Percentiles rank a stretch among this genome's conserved stretches.
These are phyloP conservation scores for Cyphomyrus plagiostoma DNA, from an alignment of 2,113 vertebrate genomes.

Conservation along the genomic window DNA sequence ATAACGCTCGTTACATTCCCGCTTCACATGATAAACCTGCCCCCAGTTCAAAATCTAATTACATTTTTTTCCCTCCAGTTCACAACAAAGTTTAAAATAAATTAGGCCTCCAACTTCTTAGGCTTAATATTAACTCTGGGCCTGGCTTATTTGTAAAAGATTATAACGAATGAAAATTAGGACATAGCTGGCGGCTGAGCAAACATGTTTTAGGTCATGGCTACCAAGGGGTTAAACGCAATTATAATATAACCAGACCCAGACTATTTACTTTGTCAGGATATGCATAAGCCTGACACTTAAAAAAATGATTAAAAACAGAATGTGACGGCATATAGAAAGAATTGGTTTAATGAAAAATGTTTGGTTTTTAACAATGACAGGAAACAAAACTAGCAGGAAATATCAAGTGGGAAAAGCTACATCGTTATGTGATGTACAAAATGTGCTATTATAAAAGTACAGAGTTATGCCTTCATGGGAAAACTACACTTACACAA, in stretches of 20 bases:
- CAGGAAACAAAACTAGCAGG: neutral
- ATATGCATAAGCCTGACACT: neutral
- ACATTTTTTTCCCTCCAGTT: neutral
- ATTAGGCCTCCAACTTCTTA: conserved; percentile 11
- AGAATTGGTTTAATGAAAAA: neutral
- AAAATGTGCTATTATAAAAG: neutral
- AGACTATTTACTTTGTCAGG: conserved; percentile 17
- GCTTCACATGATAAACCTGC: conserved; percentile 19
- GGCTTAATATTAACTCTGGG: conserved; percentile 13
- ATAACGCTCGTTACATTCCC: neutral
- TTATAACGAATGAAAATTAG: conserved; percentile 17
- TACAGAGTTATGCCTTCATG: neutral
- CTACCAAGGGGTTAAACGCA: conserved; percentile 18
- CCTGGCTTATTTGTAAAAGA: conserved; percentile 20
- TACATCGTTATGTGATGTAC: neutral
- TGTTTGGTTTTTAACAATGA: neutral
- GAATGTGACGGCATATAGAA: neutral
- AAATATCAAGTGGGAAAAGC: neutral
- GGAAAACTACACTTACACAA: neutral
- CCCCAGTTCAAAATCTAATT: conserved; percentile 22
- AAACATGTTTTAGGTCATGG: conserved; percentile 9
- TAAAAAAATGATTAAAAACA: neutral
- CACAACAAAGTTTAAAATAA: conserved; percentile 15
- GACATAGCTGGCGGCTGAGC: conserved; percentile 4
- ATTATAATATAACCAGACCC: conserved; percentile 19